These are phyloP conservation scores for Coelogynopora nodosa DNA, from an alignment of 2,888 invertebrate species.

Conservation along the genomic window DNA sequence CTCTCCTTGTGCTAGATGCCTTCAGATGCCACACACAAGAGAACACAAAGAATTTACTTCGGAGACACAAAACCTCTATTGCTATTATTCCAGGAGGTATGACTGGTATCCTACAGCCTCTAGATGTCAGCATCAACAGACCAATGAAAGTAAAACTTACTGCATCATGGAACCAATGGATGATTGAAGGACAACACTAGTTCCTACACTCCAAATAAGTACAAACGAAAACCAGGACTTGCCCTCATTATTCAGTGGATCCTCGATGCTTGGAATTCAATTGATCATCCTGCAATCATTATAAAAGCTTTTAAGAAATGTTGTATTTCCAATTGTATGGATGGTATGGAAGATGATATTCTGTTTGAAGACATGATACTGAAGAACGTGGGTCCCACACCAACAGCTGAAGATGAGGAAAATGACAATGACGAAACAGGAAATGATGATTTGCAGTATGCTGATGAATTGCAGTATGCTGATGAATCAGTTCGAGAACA, in stretches of 20 bases:
- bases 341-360: constrained; percentile 11
- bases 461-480: too few relatives aligned
- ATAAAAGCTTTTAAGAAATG: not conserved
- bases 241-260: not conserved
- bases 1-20: constrained; percentile 43
- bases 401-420: too few relatives aligned
- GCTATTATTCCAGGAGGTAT: constrained; percentile 40
- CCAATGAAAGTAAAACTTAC: not conserved
- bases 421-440: too few relatives aligned
- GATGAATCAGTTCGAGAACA: too few relatives aligned
- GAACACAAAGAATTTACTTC: not conserved
- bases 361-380: not conserved
- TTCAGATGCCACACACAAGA: constrained; percentile 42
- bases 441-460: too few relatives aligned
- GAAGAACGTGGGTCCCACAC: not conserved
- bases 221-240: not conserved
- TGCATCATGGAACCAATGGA: not conserved
- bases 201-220: not conserved
- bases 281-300: not conserved
- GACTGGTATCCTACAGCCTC: constrained; percentile 16
- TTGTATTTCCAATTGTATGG: not conserved
- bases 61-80: constrained; percentile 29
- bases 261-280: not conserved
- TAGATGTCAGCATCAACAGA: not conserved
- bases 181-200: not conserved